Conservation (phyloP, 2,888 invertebrate genomes). For the Suillia variegata region DNA sequence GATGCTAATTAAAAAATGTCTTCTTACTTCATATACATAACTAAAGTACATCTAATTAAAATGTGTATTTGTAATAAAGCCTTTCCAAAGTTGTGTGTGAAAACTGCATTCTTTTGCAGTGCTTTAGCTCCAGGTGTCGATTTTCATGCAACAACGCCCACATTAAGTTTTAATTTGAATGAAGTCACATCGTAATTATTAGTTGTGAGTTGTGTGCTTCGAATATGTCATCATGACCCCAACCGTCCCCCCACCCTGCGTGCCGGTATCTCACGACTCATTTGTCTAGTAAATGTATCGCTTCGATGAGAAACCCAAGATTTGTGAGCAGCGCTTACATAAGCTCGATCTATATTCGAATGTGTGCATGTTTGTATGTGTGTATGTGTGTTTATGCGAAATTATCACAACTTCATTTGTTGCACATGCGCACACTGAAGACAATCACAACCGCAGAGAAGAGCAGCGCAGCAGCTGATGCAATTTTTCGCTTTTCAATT, state of each 20-base stretch:
- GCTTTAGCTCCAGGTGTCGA: no score
- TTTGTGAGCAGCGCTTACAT: background rate
- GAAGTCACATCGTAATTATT: background rate
- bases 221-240: background rate
- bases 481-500: no score
- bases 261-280: background rate
- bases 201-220: background rate
- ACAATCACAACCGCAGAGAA: no score
- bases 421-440: no score
- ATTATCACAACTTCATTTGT: background rate
- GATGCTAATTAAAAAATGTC: no score
- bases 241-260: background rate
- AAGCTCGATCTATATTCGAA: background rate
- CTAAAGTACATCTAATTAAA: no score
- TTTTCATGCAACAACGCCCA: constrained; percentile 4
- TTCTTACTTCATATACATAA: no score
- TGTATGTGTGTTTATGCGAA: no score
- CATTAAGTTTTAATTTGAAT: background rate
- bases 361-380: no score
- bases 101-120: background rate
- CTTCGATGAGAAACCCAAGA: background rate
- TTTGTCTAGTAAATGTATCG: background rate
- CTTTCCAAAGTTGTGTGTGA: background rate
- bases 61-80: no score
- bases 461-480: no score